Percentiles rank a stretch among this genome's conserved stretches.
Conservation (phyloP, 2,797 vertebrate species). For the Diglossa cyanea region DNA sequence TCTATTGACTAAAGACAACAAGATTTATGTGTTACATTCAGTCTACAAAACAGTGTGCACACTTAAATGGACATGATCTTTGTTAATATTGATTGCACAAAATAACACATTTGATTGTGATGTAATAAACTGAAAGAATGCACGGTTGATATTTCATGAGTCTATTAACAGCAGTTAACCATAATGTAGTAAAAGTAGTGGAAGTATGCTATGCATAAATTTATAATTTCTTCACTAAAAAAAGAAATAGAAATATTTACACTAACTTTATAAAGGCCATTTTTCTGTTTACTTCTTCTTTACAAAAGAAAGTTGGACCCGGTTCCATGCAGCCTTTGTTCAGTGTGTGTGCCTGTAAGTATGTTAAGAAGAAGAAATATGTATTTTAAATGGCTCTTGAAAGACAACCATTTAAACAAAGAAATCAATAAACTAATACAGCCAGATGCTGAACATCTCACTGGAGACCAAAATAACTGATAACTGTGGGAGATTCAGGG, state of each 20-base stretch:
- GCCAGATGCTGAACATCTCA: not conserved
- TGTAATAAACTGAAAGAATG: not conserved
- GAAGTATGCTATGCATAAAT: not conserved
- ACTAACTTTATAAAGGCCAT: not conserved
- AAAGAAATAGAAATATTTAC: not conserved
- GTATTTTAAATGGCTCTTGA: not conserved
- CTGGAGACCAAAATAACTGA: not conserved
- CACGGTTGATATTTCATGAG: not conserved
- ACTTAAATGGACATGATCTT: not conserved
- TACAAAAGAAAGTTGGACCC: not conserved
- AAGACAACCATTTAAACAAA: not conserved
- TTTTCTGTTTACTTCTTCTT: not conserved
- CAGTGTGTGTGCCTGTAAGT: not conserved
- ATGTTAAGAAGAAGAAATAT: not conserved
- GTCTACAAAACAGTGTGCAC: not conserved
- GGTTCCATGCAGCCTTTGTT: not conserved
- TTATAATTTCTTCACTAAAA: not conserved
- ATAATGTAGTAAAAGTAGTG: not conserved
- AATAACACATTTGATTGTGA: not conserved
- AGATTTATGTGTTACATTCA: not conserved
- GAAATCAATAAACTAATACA: slow-evolving; percentile 3
- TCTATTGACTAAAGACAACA: not conserved
- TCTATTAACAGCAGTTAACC: not conserved
- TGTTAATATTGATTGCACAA: not conserved
- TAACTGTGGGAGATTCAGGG: slow-evolving; percentile 1